Percentiles rank a stretch among this genome's conserved stretches.
Evolutionary conservation across 2,888 invertebrate species (phyloP).

Genomic region (Coelogynopora nodosa): DNA sequence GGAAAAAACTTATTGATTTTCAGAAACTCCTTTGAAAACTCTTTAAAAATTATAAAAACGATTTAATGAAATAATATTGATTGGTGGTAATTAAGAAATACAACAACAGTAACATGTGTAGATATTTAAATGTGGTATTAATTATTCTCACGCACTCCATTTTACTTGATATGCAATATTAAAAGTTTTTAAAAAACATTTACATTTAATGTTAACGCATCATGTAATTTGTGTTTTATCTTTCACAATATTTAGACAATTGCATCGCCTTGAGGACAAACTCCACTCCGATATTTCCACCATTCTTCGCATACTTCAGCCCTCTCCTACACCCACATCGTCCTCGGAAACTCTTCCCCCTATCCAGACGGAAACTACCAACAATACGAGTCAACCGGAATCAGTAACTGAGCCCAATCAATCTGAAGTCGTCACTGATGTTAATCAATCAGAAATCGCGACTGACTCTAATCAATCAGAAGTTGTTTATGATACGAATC

Average conservation of each 20-base stretch:
- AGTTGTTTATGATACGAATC: not conserved
- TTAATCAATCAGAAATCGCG: not conserved
- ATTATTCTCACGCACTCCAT: too few relatives aligned
- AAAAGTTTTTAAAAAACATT: too few relatives aligned
- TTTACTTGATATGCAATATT: too few relatives aligned
- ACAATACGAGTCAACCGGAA: not conserved
- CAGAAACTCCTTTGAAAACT: too few relatives aligned
- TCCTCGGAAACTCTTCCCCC: not conserved
- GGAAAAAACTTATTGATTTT: too few relatives aligned
- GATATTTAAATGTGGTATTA: too few relatives aligned
- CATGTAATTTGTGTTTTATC: too few relatives aligned
- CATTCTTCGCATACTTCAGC: not conserved
- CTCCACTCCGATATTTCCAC: not conserved
- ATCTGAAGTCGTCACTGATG: not conserved
- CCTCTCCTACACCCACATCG: not conserved
- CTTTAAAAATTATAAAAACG: too few relatives aligned
- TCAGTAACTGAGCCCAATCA: not conserved
- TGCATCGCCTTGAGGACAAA: not conserved
- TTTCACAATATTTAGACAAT: not conserved
- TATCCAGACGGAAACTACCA: not conserved
- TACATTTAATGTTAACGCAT: too few relatives aligned
- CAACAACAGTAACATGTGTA: too few relatives aligned
- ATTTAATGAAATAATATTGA: too few relatives aligned
- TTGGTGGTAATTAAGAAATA: too few relatives aligned
- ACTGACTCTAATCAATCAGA: not conserved